Evolutionary conservation across 2,797 vertebrate genomes (phyloP).

Genomic region (Podarcis lilfordi): DNA sequence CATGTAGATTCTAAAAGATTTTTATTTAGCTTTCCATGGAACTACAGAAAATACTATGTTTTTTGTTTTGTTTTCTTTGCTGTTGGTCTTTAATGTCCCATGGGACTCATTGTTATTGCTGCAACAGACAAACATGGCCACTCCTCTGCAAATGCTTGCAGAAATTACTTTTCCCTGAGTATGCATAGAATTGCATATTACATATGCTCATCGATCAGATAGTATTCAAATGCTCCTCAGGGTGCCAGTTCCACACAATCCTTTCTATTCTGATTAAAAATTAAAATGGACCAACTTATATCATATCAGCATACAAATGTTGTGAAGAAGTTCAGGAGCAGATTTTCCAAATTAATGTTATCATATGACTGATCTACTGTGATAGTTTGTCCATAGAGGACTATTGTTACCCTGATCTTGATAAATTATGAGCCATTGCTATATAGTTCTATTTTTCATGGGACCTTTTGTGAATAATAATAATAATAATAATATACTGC

Average conservation of each 20-base stretch:
- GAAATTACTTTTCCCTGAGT: not conserved
- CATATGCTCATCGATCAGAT: not conserved
- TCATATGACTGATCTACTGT: not conserved
- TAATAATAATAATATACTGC: no score
- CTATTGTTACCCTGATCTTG: not conserved
- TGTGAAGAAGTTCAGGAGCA: not conserved
- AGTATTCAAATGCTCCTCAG: not conserved
- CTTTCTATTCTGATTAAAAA: not conserved
- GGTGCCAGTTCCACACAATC: not conserved
- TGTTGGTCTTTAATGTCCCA: not conserved
- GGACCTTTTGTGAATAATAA: no score
- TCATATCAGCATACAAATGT: not conserved
- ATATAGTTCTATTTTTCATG: no score
- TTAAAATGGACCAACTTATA: not conserved
- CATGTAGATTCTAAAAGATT: not conserved
- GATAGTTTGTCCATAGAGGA: not conserved
- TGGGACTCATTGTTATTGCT: not conserved
- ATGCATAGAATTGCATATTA: not conserved
- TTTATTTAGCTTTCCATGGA: not conserved
- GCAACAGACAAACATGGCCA: not conserved
- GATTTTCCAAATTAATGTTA: not conserved
- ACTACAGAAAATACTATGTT: not conserved
- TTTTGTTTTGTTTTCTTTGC: no score
- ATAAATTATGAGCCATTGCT: not conserved
- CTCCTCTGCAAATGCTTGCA: not conserved